Evolutionary conservation across 2,888 invertebrate genomes (phyloP).

Genomic region (Noctua janthe): DNA sequence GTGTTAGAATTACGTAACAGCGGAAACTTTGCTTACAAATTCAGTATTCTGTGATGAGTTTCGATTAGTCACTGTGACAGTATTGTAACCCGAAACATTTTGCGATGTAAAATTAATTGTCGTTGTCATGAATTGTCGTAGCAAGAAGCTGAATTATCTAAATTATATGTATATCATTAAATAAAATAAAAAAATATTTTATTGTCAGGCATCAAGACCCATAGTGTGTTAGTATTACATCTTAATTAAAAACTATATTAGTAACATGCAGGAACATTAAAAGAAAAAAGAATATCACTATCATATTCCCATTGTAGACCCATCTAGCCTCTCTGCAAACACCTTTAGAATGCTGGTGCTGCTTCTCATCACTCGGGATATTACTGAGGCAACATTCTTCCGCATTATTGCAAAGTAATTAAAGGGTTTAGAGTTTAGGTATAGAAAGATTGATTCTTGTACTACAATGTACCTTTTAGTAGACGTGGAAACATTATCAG

Average conservation of each 20-base stretch:
- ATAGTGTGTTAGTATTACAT: no score
- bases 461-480: not conserved
- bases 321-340: no score
- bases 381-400: no score
- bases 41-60: not conserved
- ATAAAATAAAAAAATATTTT: no score
- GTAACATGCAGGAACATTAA: no score
- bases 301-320: no score
- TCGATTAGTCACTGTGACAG: not conserved
- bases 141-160: not conserved
- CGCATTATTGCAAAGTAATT: no score
- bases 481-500: not conserved
- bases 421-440: not conserved
- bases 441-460: not conserved
- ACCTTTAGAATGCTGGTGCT: no score
- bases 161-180: not conserved
- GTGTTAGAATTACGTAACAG: constrained; percentile 8
- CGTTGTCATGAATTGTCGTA: not conserved
- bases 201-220: no score
- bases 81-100: not conserved
- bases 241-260: no score
- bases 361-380: no score
- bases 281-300: no score
- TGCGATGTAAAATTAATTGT: not conserved
- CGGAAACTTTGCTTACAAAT: not conserved